Evolutionary conservation across 2,888 invertebrate genomes (phyloP).

Genomic region (Clepsis dumicolana): DNA sequence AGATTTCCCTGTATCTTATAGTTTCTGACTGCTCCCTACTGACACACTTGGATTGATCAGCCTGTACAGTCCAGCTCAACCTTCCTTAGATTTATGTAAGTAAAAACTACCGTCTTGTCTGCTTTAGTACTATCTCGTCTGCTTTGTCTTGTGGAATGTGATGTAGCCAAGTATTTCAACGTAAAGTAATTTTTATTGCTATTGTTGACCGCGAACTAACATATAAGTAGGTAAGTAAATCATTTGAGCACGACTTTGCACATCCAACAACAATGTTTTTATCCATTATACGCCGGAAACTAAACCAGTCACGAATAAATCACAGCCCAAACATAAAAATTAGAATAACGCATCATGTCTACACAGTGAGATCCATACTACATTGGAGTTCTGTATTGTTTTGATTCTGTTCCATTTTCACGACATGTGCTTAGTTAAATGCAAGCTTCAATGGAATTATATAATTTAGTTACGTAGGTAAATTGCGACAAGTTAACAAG

Average conservation of each 20-base stretch:
- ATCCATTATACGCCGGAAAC: constrained; percentile 46
- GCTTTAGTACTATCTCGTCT: background rate
- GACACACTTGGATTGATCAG: too few relatives aligned
- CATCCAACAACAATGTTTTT: background rate
- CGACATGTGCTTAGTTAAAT: background rate
- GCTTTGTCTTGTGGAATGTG: background rate
- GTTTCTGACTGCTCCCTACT: too few relatives aligned
- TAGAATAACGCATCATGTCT: constrained; percentile 56
- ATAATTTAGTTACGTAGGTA: background rate
- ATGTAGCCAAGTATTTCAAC: background rate
- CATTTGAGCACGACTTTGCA: constrained; percentile 14
- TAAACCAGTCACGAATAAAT: constrained; percentile 58
- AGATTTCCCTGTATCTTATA: too few relatives aligned
- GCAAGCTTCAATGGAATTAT: background rate
- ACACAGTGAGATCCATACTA: constrained; percentile 67
- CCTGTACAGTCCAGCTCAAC: too few relatives aligned
- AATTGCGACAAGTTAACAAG: background rate
- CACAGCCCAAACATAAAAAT: constrained; percentile 70
- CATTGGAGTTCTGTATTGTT: constrained; percentile 62
- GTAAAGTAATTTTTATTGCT: background rate
- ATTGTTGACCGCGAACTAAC: background rate
- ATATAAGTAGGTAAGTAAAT: background rate
- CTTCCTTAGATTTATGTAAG: background rate
- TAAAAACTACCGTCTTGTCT: background rate
- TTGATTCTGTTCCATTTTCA: constrained; percentile 46